Evolutionary conservation across 2,113 vertebrate genomes (phyloP), one percentile per base, ranked within the genome.

Genomic region (Ammodytes marinus): DNA sequence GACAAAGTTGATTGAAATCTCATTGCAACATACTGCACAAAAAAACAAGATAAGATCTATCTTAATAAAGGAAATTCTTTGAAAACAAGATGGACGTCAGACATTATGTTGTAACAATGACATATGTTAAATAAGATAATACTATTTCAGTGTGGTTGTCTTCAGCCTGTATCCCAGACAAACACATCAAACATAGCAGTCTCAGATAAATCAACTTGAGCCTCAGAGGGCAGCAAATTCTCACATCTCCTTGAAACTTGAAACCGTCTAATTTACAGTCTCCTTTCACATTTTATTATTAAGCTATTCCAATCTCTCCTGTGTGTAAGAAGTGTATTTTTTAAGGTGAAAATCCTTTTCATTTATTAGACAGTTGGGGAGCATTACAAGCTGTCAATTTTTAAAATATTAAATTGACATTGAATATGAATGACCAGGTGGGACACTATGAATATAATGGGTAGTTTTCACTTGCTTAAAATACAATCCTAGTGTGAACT

Each of bases 211-310:
- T 81, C 43, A 71, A 39, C 59, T 15, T 15, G 47, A 71, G 71
- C 53, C 39, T 69, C 49, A 45, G 59, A 1, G 17, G 19, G 59
- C 65, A 70, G n/a, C 46, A 43, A 47, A 57, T 11, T 39, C 52
- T 40, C 45, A 68, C 67, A 66, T 50, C 60, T 72, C 19, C 17
- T 60, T 37, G 4, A 73, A 65, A 65, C 45, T 14, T 15, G 12
- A n/a, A n/a, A n/a, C n/a, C n/a, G n/a, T n/a, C 43, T 82, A 55
- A 42, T 69, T 85, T 58, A 50, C 46, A 46, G 27, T n/a, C 54
- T 77, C 40, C 17, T 10, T 54, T n/a, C n/a, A n/a, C n/a, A n/a
- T n/a, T n/a, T n/a, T n/a, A n/a, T 70, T 55, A 49, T 49, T 69
- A 5, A 50, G 42, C 27, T 40, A n/a, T 37, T 71, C 15, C 3